A percentile compares a stretch with the other conserved stretches of the same genome.
Conservation (phyloP, 2,888 invertebrate species). For the Lottia scabra region DNA sequence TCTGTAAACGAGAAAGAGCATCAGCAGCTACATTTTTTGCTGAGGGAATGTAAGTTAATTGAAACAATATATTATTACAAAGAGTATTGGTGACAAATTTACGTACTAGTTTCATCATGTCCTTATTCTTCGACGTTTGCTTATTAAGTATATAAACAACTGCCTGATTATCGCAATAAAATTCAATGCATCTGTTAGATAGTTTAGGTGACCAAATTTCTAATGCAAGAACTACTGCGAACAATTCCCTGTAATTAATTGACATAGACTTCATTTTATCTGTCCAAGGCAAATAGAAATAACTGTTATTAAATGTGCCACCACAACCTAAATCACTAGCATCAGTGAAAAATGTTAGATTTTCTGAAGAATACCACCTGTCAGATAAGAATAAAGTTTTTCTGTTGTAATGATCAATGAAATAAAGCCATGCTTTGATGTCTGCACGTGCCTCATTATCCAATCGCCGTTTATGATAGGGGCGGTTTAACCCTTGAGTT, state of each 20-base stretch:
- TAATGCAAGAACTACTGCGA: background rate
- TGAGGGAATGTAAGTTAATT: background rate
- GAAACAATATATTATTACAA: constrained; percentile 4
- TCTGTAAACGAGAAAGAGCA: constrained; percentile 11
- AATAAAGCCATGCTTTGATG: constrained; percentile 6
- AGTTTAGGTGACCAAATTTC: background rate
- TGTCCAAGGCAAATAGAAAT: constrained; percentile 13
- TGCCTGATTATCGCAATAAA: constrained; percentile 14
- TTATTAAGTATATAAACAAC: constrained; percentile 16
- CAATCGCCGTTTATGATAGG: background rate
- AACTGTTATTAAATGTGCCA: constrained; percentile 5
- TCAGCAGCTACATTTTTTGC: background rate
- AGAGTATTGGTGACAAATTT: background rate
- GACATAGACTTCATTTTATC: no score
- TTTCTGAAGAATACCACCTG: constrained; percentile 4
- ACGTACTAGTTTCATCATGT: constrained; percentile 13
- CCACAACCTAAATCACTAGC: constrained; percentile 10
- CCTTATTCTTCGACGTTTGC: constrained; percentile 5
- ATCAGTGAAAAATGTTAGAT: constrained; percentile 16
- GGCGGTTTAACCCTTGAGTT: constrained; percentile 2
- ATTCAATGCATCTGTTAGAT: background rate
- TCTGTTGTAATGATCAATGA: constrained; percentile 1
- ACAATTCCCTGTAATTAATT: no score
- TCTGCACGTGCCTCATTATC: background rate
- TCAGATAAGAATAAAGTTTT: background rate